Evolutionary conservation across 2,797 vertebrate genomes (phyloP).

Genomic region (Hephaestus fuliginosus): DNA sequence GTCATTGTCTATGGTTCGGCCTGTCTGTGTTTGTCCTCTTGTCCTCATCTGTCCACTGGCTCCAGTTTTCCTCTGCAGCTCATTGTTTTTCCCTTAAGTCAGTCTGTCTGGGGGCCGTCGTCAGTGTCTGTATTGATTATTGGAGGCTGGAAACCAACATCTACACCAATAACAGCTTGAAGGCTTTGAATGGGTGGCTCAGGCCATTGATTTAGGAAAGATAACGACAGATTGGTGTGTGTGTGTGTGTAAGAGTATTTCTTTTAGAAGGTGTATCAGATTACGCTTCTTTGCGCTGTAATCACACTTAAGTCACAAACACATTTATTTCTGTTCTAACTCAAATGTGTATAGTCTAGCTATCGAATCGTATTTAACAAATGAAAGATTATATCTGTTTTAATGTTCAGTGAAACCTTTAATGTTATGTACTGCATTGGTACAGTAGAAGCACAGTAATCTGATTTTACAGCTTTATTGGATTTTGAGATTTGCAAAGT

Average conservation of each 20-base stretch:
- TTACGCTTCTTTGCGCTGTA: not conserved
- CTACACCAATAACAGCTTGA: conserved; percentile 44
- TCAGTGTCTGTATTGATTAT: conserved; percentile 54
- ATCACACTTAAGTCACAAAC: not conserved
- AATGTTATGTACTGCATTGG: not conserved
- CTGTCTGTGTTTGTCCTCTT: conserved; percentile 25
- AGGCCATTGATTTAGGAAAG: conserved; percentile 33
- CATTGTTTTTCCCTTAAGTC: conserved; percentile 51
- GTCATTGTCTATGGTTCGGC: not conserved
- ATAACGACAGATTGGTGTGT: conserved; percentile 9
- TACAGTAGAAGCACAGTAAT: not conserved
- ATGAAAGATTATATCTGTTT: not conserved
- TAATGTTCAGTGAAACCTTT: not conserved
- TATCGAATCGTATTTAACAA: not conserved
- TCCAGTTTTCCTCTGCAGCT: conserved; percentile 44
- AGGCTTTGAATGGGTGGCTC: conserved; percentile 3
- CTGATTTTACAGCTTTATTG: not conserved
- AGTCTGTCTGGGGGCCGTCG: conserved; percentile 29
- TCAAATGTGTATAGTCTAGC: not conserved
- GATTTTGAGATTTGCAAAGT: not conserved
- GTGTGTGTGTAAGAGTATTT: conserved; percentile 15
- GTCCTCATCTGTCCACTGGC: conserved; percentile 30
- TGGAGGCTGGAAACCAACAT: conserved; percentile 36
- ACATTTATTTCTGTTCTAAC: not conserved
- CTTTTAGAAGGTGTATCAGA: not conserved